Evolutionary conservation across 2,113 vertebrate genomes (phyloP).

Genomic region (Microcebus murinus): DNA sequence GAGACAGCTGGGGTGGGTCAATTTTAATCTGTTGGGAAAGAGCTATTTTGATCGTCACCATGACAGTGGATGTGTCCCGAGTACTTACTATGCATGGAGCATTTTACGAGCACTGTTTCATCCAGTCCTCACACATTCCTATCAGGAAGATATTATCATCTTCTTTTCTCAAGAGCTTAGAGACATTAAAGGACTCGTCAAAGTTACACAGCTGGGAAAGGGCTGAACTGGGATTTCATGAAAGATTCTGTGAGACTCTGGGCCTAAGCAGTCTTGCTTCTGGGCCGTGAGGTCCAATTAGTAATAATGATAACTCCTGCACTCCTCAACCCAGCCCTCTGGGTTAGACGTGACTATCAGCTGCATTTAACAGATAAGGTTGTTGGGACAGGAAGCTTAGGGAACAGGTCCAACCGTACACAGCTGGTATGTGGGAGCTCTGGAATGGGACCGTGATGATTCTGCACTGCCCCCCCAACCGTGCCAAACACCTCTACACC

Average conservation of each 20-base stretch:
- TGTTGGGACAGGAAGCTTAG: neutral
- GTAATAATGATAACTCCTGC: neutral
- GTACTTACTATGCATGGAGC: neutral
- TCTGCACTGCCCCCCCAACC: neutral
- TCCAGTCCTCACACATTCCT: neutral
- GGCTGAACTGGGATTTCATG: neutral
- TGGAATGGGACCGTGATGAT: neutral
- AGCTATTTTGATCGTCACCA: neutral
- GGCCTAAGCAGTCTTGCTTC: neutral
- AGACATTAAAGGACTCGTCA: neutral
- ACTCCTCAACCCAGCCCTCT: neutral
- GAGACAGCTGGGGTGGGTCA: neutral
- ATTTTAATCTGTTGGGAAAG: neutral
- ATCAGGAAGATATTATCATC: neutral
- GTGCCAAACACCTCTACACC: neutral
- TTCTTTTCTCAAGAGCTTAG: neutral
- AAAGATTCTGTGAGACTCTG: neutral
- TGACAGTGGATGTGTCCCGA: neutral
- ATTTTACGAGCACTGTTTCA: neutral
- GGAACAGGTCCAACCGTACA: neutral
- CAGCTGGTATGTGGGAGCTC: neutral
- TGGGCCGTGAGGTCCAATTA: neutral
- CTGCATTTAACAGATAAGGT: neutral
- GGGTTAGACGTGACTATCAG: neutral
- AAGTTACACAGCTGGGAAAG: neutral